These are phyloP conservation scores for Proteles cristata DNA, from an alignment of 2,113 vertebrate species.

Conservation along the genomic window DNA sequence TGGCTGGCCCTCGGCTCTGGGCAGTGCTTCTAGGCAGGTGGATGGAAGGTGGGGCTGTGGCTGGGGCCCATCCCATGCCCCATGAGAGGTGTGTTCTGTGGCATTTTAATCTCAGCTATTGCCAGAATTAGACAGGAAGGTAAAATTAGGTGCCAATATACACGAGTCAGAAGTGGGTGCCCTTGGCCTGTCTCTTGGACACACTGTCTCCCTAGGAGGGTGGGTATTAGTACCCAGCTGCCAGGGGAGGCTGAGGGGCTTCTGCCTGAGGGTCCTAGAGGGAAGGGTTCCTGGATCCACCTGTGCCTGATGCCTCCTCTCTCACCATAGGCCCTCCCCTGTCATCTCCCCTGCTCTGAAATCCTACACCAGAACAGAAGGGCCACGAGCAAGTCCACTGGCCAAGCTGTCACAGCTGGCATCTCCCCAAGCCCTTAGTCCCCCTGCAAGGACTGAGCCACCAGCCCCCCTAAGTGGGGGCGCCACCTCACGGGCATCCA, in stretches of 20 bases:
- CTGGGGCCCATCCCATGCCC: fast-evolving
- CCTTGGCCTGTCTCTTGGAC: fast-evolving
- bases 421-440: not conserved
- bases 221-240: not conserved
- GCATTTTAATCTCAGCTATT: not conserved
- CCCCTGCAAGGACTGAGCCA: fast-evolving
- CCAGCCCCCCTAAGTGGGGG: not conserved
- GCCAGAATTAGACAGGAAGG: not conserved
- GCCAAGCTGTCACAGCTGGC: not conserved
- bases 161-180: not conserved
- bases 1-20: not conserved
- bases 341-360: not conserved
- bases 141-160: not conserved
- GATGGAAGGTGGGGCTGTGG: not conserved
- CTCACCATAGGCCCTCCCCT: slow-evolving; percentile 39
- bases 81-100: fast-evolving
- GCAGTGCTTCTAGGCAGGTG: not conserved
- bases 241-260: not conserved
- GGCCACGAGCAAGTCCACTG: not conserved
- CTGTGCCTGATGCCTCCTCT: not conserved
- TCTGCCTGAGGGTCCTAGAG: not conserved
- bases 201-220: not conserved
- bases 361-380: slow-evolving; percentile 48
- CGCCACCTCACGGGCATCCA: fast-evolving
- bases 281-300: not conserved